phyloP scores from a whole-genome alignment of 2,113 vertebrate genomes.

The Alethe diademata region DNA sequence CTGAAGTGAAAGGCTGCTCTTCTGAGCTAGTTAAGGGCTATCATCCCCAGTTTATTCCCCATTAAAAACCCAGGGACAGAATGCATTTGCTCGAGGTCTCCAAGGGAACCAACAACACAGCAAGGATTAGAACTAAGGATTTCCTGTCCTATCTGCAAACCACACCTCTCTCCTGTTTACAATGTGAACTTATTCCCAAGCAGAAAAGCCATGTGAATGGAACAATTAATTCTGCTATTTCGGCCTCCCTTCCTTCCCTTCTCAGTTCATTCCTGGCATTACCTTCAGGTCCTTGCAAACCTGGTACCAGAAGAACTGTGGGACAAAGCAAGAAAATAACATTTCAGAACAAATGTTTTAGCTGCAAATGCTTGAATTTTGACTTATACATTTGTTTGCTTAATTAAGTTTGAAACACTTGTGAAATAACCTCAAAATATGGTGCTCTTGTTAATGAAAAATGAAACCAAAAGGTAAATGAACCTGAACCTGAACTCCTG shows the following conservation, averaged over 20 bases:
- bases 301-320: not conserved
- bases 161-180: slow-evolving; percentile 70
- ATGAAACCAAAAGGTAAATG: not conserved
- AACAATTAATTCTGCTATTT: slow-evolving; percentile 60
- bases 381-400: not conserved
- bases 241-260: slow-evolving; percentile 63
- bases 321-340: not conserved
- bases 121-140: slow-evolving; percentile 59
- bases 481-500: not conserved
- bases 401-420: not conserved
- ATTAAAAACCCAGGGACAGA: not conserved
- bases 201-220: slow-evolving; percentile 58
- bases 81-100: slow-evolving; percentile 14
- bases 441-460: not conserved
- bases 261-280: slow-evolving; percentile 39
- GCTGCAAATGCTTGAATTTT: not conserved
- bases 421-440: not conserved
- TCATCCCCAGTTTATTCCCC: not conserved
- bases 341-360: not conserved
- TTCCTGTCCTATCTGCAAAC: slow-evolving; percentile 59
- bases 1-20: not conserved
- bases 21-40: not conserved
- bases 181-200: slow-evolving; percentile 39
- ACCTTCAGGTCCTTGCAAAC: not conserved
- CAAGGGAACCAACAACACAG: slow-evolving; percentile 24